These are phyloP conservation scores for Hypomesus transpacificus DNA, from an alignment of 2,113 vertebrate genomes.

Conservation along the genomic window DNA sequence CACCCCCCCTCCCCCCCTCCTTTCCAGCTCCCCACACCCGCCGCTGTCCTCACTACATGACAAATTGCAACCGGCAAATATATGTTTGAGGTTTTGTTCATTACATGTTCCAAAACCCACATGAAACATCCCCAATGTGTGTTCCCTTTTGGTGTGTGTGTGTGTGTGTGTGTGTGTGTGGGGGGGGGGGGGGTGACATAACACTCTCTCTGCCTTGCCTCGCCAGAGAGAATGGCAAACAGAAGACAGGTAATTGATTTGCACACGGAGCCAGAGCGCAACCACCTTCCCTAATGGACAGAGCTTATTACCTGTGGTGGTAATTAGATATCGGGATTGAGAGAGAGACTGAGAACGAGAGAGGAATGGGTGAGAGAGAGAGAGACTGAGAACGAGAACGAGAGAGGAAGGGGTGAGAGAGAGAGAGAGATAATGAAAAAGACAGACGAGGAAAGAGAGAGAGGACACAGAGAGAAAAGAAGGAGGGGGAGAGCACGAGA, in stretches of 20 bases:
- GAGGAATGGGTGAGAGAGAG: neutral
- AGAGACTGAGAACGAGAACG: constrained; percentile 1
- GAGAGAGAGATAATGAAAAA: neutral
- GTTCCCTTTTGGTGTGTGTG: neutral
- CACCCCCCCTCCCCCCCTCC: constrained; percentile 22
- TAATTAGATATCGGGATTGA: constrained; percentile 26
- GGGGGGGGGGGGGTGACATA: no score
- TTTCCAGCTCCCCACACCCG: neutral
- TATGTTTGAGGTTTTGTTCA: constrained; percentile 38
- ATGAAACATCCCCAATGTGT: neutral
- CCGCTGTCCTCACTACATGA: constrained; percentile 19
- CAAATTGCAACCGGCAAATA: constrained; percentile 38
- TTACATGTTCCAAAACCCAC: constrained; percentile 7
- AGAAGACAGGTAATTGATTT: constrained; percentile 40
- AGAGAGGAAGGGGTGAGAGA: neutral
- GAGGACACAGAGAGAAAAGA: neutral
- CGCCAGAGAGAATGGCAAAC: constrained; percentile 10
- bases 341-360: neutral
- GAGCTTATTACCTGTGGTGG: constrained; percentile 38
- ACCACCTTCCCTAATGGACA: constrained; percentile 22
- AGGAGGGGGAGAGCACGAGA: neutral
- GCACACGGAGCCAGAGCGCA: constrained; percentile 17
- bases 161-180: neutral
- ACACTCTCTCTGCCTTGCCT: no score
- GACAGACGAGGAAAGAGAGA: neutral